phyloP scores from a whole-genome alignment of 2,888 invertebrate species.

The Cepaea hortensis region DNA sequence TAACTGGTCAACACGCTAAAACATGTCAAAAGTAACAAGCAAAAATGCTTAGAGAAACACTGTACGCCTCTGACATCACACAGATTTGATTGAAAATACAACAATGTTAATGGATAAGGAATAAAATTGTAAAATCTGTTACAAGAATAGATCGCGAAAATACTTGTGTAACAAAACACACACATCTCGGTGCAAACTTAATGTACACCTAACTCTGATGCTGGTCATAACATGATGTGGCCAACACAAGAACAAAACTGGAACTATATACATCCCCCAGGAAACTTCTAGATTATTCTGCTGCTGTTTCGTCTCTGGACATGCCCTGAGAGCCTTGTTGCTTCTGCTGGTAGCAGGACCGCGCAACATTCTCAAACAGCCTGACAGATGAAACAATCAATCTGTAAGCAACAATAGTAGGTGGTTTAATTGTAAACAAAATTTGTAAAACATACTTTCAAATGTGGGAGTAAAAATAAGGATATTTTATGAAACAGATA shows the following conservation, averaged over 20 bases:
- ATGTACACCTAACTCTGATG: background rate
- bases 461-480: too few species aligned
- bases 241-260: background rate
- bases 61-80: too few species aligned
- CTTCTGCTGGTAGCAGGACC: constrained; percentile 87
- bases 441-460: too few species aligned
- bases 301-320: constrained; percentile 26
- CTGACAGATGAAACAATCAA: constrained; percentile 71
- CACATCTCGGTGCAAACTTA: background rate
- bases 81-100: background rate
- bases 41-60: background rate
- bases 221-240: background rate
- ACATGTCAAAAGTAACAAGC: background rate
- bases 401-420: too few species aligned
- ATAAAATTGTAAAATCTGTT: background rate
- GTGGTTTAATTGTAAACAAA: too few species aligned
- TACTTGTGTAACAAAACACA: background rate
- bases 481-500: too few species aligned
- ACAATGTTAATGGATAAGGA: background rate
- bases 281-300: constrained; percentile 6
- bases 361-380: constrained; percentile 95
- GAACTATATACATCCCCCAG: background rate
- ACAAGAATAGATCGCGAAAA: background rate
- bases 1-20: too few species aligned
- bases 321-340: constrained; percentile 53